A percentile compares a stretch with the other conserved stretches of the same genome.
phyloP scores from a whole-genome alignment of 2,113 vertebrate species.

The Anser cygnoides region DNA sequence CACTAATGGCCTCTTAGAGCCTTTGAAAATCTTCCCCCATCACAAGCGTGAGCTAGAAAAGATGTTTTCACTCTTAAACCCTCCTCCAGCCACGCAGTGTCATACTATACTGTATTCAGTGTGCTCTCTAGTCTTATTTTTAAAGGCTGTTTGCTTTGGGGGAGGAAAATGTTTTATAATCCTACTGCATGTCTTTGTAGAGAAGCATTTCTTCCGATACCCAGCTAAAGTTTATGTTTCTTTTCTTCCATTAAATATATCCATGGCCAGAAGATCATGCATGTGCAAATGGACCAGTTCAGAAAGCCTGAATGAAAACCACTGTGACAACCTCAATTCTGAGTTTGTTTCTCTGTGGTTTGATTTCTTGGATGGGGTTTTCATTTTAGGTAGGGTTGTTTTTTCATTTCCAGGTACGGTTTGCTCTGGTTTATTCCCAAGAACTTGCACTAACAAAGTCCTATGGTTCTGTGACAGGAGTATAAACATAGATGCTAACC shows the following conservation, averaged over 20 bases:
- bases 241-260: neutral
- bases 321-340: neutral
- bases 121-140: neutral
- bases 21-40: neutral
- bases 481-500: neutral
- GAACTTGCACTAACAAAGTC: neutral
- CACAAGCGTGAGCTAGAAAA: neutral
- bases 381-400: neutral
- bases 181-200: neutral
- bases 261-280: neutral
- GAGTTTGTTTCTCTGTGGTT: neutral
- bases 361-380: neutral
- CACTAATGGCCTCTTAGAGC: neutral
- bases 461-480: neutral
- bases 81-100: neutral
- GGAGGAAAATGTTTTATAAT: neutral
- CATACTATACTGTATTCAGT: neutral
- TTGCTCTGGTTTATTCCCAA: slow-evolving; percentile 43
- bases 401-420: slow-evolving; percentile 2
- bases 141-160: neutral
- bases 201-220: neutral
- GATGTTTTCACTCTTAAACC: neutral
- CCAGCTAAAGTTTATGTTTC: neutral
- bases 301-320: slow-evolving; percentile 28
- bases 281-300: neutral